phyloP scores from a whole-genome alignment of 2,888 invertebrate species.

The Plagodis dolabraria region DNA sequence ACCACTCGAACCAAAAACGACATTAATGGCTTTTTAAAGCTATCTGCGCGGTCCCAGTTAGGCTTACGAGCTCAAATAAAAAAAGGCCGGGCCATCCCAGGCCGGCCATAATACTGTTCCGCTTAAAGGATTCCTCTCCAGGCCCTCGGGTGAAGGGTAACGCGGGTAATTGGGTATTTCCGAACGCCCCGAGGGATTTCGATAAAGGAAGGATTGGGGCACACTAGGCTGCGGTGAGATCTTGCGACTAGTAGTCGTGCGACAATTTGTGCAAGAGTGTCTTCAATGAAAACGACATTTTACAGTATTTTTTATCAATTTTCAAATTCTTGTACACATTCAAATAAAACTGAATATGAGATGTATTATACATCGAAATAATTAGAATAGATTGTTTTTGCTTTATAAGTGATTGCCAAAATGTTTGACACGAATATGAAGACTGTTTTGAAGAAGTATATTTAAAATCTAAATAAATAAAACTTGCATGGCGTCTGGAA shows the following conservation, averaged over 20 bases:
- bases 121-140: conserved; percentile 9
- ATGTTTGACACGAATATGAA: too few species aligned
- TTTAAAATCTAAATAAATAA: too few species aligned
- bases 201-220: conserved; percentile 5
- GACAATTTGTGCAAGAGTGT: background rate
- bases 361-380: too few species aligned
- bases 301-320: background rate
- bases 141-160: conserved; percentile 7
- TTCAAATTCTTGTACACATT: too few species aligned
- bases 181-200: conserved; percentile 9
- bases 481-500: too few species aligned
- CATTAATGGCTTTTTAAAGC: conserved; percentile 1
- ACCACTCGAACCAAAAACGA: background rate
- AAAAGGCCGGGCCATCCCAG: conserved; percentile 1
- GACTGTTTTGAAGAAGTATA: too few species aligned
- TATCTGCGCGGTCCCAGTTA: conserved; percentile 1
- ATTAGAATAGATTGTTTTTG: too few species aligned
- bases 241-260: background rate
- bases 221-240: conserved; percentile 3
- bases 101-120: conserved; percentile 7
- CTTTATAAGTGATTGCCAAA: too few species aligned
- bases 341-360: too few species aligned
- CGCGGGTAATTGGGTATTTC: conserved; percentile 29
- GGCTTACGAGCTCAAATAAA: background rate
- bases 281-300: background rate